These are phyloP conservation scores for Thecocarcelia acutangulata DNA, from an alignment of 2,888 invertebrate genomes.

Conservation along the genomic window DNA sequence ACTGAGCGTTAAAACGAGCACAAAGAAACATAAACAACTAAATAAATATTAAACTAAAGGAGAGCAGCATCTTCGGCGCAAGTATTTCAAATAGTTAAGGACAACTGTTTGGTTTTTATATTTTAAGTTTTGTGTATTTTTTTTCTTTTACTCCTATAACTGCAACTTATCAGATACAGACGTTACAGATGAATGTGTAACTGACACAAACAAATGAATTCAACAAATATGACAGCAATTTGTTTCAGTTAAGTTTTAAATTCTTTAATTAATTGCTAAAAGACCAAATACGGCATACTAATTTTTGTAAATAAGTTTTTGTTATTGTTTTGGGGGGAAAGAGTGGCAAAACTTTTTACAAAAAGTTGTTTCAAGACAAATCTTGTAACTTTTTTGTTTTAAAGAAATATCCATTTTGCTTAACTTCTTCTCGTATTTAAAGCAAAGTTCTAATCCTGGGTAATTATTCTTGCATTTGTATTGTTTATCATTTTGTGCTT, in stretches of 20 bases:
- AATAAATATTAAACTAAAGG: constrained; percentile 31
- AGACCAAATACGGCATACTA: constrained; percentile 52
- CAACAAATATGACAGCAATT: constrained; percentile 62
- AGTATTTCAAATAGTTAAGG: constrained; percentile 41
- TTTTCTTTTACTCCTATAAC: background rate
- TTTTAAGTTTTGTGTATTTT: constrained; percentile 10
- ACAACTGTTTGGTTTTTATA: background rate
- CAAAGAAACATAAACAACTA: constrained; percentile 19
- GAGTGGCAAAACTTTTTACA: constrained; percentile 32
- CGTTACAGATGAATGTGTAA: constrained; percentile 10
- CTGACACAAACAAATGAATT: constrained; percentile 52
- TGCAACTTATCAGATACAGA: constrained; percentile 38
- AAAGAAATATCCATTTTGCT: background rate
- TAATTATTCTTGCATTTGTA: constrained; percentile 81
- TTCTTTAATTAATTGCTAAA: constrained; percentile 58
- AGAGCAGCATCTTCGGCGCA: constrained; percentile 61
- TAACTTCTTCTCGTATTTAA: background rate
- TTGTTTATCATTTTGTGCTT: constrained; percentile 73
- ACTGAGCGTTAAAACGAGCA: constrained; percentile 22
- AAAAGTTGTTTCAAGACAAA: constrained; percentile 11
- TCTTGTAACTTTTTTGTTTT: constrained; percentile 15
- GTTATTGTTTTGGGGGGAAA: background rate
- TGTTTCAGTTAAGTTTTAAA: constrained; percentile 62
- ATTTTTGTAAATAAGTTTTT: constrained; percentile 35
- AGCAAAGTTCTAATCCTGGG: constrained; percentile 79